Percentiles rank a stretch among this genome's conserved stretches.
Conservation (phyloP, 2,797 vertebrate species). For the Oreochromis grahami region DNA sequence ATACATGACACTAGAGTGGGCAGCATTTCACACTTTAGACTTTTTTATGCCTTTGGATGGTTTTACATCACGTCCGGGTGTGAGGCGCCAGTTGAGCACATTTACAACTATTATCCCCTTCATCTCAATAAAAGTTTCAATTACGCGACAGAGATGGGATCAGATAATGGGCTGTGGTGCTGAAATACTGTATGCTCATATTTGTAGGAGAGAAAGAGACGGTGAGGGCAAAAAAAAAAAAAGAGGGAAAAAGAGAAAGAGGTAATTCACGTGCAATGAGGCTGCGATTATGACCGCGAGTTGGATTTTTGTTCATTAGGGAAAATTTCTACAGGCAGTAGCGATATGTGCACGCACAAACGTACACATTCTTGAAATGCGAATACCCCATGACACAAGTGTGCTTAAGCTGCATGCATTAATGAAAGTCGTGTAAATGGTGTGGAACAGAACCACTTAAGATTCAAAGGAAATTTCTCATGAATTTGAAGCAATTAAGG, state of each 20-base stretch:
- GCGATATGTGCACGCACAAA: neutral
- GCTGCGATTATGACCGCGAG: neutral
- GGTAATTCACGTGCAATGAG: conserved; percentile 31
- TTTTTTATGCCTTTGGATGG: conserved; percentile 51
- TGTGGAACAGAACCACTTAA: conserved; percentile 35
- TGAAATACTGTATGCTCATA: conserved; percentile 48
- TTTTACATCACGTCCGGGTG: conserved; percentile 56
- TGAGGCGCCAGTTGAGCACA: conserved; percentile 49
- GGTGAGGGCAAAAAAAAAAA: neutral
- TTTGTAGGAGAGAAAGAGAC: neutral
- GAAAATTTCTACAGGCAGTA: neutral
- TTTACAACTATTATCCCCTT: conserved; percentile 69
- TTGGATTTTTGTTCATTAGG: conserved; percentile 27
- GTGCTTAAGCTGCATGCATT: conserved; percentile 13
- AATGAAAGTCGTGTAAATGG: conserved; percentile 38
- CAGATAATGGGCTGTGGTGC: conserved; percentile 57
- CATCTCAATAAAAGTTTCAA: conserved; percentile 75
- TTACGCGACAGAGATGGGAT: conserved; percentile 58
- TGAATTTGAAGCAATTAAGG: conserved; percentile 24
- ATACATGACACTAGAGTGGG: conserved; percentile 41
- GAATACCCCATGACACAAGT: neutral
- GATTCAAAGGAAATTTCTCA: conserved; percentile 14
- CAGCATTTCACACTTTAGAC: conserved; percentile 50
- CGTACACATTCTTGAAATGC: neutral
- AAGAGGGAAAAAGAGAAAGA: neutral